Evolutionary conservation across 2,888 invertebrate species (phyloP).

Genomic region (Trachelus troglodyta): DNA sequence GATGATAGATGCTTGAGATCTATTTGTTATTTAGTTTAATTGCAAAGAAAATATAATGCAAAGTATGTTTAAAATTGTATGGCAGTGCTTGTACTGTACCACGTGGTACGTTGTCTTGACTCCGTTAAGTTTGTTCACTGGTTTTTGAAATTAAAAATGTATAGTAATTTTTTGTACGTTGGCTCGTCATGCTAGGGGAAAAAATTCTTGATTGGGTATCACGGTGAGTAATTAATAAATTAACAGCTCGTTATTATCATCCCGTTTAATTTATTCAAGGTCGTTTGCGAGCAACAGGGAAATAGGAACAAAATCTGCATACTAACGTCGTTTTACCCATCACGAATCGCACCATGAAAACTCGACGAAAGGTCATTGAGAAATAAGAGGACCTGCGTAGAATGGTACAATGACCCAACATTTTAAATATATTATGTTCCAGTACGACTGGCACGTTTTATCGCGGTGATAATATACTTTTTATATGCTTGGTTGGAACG

Average conservation of each 20-base stretch:
- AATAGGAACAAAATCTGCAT: conserved; percentile 9
- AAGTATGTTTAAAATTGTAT: background rate
- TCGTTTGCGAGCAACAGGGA: background rate
- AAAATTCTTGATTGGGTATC: background rate
- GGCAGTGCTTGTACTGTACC: background rate
- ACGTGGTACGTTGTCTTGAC: background rate
- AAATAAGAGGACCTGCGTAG: background rate
- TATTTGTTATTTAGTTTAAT: background rate
- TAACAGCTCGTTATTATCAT: background rate
- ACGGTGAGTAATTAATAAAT: background rate
- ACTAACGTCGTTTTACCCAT: background rate
- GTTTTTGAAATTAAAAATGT: background rate
- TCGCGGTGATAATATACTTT: background rate
- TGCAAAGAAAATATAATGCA: background rate
- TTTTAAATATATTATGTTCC: background rate
- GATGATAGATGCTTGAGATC: background rate
- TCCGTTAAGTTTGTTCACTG: no score
- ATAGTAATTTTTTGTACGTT: background rate
- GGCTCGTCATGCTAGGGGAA: background rate
- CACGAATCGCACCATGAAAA: background rate
- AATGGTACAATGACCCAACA: background rate
- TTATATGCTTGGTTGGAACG: background rate
- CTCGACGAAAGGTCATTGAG: background rate
- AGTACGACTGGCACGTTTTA: background rate
- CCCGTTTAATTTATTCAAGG: conserved; percentile 12